Evolutionary conservation across 2,888 invertebrate species (phyloP), one percentile per base, ranked within the genome.

Genomic region (Drosophila barbarae): DNA sequence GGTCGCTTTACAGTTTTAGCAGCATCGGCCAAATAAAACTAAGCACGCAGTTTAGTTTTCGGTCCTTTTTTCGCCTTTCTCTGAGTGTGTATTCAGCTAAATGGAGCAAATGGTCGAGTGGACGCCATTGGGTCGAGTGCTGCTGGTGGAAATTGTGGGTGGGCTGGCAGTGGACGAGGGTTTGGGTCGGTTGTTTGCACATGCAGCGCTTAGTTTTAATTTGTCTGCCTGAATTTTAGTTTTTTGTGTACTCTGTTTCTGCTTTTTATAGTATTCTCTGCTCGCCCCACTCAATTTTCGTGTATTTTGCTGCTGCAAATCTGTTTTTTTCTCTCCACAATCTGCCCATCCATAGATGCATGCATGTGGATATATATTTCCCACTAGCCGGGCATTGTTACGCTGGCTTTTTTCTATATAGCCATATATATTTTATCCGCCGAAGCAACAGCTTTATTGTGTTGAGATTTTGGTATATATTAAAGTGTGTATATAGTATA

Each of bases 21-120:
- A 46, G 69, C 81, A 73, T 42, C 65, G 68, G 15, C 50, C 47
- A 71, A 71, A 72, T 71, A 67, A 59, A 77, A 73, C 66, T 55
- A 68, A 68, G 66, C 68, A 68, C 60, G 57, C 67, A 63, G 64
- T 69, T 63, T 69, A 56, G 69, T 63, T 61, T 30, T 23, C 32
- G 23, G 26, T 9, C 13, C 41, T 15, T 42, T 26, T 38, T 10
- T 10, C 30, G 30, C 26, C 39, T 42, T 34, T 54, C 42, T 71
- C 15, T 21, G 39, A 61, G 69, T 69, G 65, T 66, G 60, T 47
- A 36, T 65, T 39, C 54, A 75, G 63, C 74, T 79, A 83, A 79
- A 79, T 81, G 79, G 76, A 83, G 84, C 81, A 79, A 79, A 79
- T 78, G 84, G 76, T 79, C 81, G 81, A 79, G 81, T 80, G 75